phyloP scores from a whole-genome alignment of 2,113 vertebrate genomes.

The Lophochroa leadbeateri region DNA sequence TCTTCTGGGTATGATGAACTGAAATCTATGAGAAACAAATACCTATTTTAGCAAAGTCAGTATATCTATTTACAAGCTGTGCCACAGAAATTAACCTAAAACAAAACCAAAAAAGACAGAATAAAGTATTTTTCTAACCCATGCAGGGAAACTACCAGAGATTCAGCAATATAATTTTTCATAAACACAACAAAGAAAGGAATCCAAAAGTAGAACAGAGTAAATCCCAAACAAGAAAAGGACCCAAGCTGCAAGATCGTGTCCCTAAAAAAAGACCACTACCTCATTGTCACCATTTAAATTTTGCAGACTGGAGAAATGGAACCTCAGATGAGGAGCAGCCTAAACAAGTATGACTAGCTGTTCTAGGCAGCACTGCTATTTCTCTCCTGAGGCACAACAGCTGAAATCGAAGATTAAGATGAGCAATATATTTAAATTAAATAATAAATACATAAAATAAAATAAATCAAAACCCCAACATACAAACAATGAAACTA shows the following conservation, averaged over 20 bases:
- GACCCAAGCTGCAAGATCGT: conserved; percentile 19
- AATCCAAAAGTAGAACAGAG: conserved; percentile 7
- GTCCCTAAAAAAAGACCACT: conserved; percentile 43
- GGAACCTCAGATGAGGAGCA: background rate
- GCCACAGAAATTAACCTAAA: background rate
- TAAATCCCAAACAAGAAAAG: background rate
- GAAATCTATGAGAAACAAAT: conserved; percentile 82
- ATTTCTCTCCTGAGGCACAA: background rate
- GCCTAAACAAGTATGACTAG: conserved; percentile 7
- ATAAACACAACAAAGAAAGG: conserved; percentile 40
- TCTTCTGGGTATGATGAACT: conserved; percentile 91
- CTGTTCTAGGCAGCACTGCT: background rate
- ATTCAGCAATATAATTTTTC: background rate
- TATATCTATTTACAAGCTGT: background rate
- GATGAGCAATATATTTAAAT: background rate
- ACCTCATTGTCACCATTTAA: conserved; percentile 30
- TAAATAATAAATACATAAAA: background rate
- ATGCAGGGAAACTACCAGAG: background rate
- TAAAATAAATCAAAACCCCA: background rate
- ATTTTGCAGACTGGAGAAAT: background rate
- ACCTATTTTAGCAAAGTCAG: background rate
- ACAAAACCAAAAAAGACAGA: background rate
- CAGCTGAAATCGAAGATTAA: background rate
- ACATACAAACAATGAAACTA: background rate
- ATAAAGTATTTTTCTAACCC: background rate